These are phyloP conservation scores for Gorsachius goisagi DNA, from an alignment of 2,113 vertebrate species.

Conservation along the genomic window DNA sequence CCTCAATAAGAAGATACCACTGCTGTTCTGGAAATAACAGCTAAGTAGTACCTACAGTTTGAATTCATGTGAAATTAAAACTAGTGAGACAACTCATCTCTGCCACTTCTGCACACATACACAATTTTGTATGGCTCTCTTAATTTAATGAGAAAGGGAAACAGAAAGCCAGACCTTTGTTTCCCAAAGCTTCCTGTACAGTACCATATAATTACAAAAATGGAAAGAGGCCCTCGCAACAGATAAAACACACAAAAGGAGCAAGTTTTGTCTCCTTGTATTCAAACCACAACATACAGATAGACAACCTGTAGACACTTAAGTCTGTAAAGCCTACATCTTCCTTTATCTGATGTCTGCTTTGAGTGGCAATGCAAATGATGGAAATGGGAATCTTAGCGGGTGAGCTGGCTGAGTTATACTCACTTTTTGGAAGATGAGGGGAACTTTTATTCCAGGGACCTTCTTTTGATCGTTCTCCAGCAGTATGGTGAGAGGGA, in stretches of 20 bases:
- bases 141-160: background rate
- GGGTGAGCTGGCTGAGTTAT: background rate
- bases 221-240: background rate
- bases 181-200: background rate
- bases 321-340: background rate
- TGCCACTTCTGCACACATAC: background rate
- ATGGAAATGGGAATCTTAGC: background rate
- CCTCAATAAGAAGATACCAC: background rate
- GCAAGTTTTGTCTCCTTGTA: background rate
- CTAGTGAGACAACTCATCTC: background rate
- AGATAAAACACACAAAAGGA: background rate
- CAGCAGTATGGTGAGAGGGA: constrained; percentile 83
- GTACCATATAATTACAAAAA: background rate
- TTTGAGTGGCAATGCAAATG: background rate
- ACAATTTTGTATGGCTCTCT: background rate
- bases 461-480: constrained; percentile 89
- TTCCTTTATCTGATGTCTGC: background rate
- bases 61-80: background rate
- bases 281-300: background rate
- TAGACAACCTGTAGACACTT: background rate
- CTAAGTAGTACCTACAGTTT: background rate
- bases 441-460: constrained; percentile 88
- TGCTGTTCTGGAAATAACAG: background rate
- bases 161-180: background rate
- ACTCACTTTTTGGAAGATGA: constrained; percentile 91